Base-by-base conservation (phyloP, 2,113 vertebrate species). In the Centrocercus urophasianus region DNA sequence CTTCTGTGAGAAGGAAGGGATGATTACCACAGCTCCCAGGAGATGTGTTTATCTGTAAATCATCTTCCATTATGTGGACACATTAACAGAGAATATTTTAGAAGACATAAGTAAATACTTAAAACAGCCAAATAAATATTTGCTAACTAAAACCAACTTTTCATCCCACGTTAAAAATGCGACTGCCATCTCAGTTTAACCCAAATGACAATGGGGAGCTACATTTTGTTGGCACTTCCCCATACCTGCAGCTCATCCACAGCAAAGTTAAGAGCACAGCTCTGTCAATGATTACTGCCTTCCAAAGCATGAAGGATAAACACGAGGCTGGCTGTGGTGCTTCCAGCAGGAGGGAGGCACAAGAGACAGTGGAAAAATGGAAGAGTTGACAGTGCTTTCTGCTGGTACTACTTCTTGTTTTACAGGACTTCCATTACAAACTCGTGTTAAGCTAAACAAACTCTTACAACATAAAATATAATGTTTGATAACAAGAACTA, bases 401-500 rank as follows among this genome's bases (percentile, higher is more conserved):
- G 0, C 21, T 43, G 78, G 43, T 54, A 2, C 57, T 93, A 63
- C 64, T 25, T 28, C 73, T 72, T 66, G 45, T 66, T 94, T 91
- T 72, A 63, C 61, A 94, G 57, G 57, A 86, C 80, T 83, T 95
- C 81, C 73, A 54, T 78, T 81, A 86, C 60, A 14, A 95, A 96
- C 85, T 88, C 6, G 57, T 4, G 57, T 73, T 81, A 94, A 96
- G 63, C 38, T 86, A 97, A 97, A 97, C 95, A 98, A 97, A 97
- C 94, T 96, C 96, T 96, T 95, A 96, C 88, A 89, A 95, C 93
- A 96, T 95, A 94, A 97, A 97, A 97, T 95, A 95, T 71, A 94
- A 95, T 98, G 98, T 98, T 98, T 97, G 97, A 96, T 97, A 97
- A 98, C 98, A 97, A 97, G 93, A 96, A 97, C 89, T 95, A 87